Percentiles rank a stretch among this genome's conserved stretches.
Evolutionary conservation across 2,888 invertebrate genomes (phyloP).

Genomic region (Reticulitermes lucifugus): DNA sequence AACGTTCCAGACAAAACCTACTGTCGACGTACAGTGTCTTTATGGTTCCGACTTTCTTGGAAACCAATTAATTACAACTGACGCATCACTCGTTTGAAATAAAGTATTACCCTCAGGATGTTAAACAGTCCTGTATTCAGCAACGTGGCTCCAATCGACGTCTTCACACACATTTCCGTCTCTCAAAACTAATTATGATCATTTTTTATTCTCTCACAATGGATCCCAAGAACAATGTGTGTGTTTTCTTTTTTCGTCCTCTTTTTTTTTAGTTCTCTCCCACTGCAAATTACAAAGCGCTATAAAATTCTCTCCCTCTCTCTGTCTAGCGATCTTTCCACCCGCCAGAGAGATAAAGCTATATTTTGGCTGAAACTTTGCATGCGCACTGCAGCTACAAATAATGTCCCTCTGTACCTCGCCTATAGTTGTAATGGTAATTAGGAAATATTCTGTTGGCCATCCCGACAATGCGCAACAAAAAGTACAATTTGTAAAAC

Average conservation of each 20-base stretch:
- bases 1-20: background rate
- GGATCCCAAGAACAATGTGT: constrained; percentile 35
- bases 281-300: constrained; percentile 41
- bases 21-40: background rate
- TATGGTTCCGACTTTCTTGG: background rate
- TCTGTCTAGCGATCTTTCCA: constrained; percentile 39
- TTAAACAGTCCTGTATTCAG: background rate
- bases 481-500: constrained; percentile 43
- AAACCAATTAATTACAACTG: constrained; percentile 29
- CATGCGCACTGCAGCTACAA: constrained; percentile 41
- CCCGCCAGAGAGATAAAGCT: constrained; percentile 39
- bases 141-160: constrained; percentile 18
- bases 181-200: constrained; percentile 17
- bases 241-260: constrained; percentile 24
- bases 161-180: constrained; percentile 27
- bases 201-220: constrained; percentile 27
- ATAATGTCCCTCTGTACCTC: constrained; percentile 34
- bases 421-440: constrained; percentile 42
- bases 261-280: constrained; percentile 26
- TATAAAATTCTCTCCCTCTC: constrained; percentile 34
- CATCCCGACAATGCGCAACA: constrained; percentile 39
- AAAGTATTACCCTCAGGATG: background rate
- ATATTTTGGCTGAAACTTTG: constrained; percentile 42
- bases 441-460: constrained; percentile 41
- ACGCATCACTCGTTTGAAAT: background rate